Percentiles rank a stretch among this genome's conserved stretches.
Evolutionary conservation across 2,888 invertebrate species (phyloP).

Genomic region (Drosophila mimetica): DNA sequence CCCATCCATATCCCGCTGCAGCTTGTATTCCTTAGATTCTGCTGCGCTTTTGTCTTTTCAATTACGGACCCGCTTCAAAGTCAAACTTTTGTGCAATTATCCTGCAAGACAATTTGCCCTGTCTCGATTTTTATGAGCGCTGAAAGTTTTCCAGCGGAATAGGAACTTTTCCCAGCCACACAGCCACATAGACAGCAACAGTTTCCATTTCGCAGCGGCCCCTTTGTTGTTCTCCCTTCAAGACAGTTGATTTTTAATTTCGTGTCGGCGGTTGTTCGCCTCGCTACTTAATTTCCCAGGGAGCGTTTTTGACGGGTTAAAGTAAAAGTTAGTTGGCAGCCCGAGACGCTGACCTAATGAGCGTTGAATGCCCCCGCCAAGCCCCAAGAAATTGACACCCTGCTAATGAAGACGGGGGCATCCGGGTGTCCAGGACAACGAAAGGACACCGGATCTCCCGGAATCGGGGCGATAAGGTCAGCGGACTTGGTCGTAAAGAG

Average conservation of each 20-base stretch:
- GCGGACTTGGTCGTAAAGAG: slow-evolving; percentile 62
- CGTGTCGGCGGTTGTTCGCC: slow-evolving; percentile 24
- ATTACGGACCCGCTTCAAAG: slow-evolving; percentile 55
- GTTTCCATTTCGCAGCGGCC: slow-evolving; percentile 28
- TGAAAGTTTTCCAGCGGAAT: slow-evolving; percentile 21
- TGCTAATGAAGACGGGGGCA: slow-evolving; percentile 61
- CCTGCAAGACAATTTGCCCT: slow-evolving; percentile 50
- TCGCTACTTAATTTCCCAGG: neutral
- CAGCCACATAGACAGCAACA: slow-evolving; percentile 15
- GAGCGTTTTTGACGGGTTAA: slow-evolving; percentile 57
- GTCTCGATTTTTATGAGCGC: slow-evolving; percentile 48
- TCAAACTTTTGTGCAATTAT: slow-evolving; percentile 60
- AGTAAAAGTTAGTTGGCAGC: slow-evolving; percentile 28
- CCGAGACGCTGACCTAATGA: slow-evolving; percentile 60
- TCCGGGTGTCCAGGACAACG: slow-evolving; percentile 7
- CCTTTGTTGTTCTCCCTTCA: slow-evolving; percentile 21
- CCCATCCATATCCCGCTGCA: slow-evolving; percentile 9
- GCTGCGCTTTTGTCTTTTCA: slow-evolving; percentile 61
- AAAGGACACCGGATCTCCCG: slow-evolving; percentile 6
- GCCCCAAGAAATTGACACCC: slow-evolving; percentile 69
- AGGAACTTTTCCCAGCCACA: slow-evolving; percentile 18
- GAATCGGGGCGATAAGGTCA: slow-evolving; percentile 64
- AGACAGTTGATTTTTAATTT: slow-evolving; percentile 55
- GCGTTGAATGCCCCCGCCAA: slow-evolving; percentile 31
- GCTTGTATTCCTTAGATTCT: slow-evolving; percentile 27